Base-by-base conservation (phyloP, 2,797 vertebrate genomes). In the Astyanax mexicanus region DNA sequence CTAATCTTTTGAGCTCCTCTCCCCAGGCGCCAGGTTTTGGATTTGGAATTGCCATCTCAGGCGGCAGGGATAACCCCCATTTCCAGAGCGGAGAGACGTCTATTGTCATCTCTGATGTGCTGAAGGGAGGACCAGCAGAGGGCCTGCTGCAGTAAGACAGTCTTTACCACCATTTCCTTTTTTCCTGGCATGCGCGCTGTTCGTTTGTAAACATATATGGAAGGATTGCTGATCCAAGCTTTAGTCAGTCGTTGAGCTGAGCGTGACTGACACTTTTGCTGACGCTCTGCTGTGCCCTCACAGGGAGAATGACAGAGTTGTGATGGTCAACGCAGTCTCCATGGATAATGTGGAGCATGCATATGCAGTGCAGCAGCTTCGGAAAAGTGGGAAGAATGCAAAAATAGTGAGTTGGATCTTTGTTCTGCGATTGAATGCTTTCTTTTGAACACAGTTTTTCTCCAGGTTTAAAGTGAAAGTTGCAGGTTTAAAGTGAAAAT, bases 11-110 rank as follows among this genome's bases (percentile, higher is more conserved):
- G 1, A 21, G 1, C 38, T 71, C 25, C n/a, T 67, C 58, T 79
- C 83, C 83, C 3, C 85, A 99, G 98, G 98, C 98, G 85, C 96
- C 98, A 90, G 97, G 97, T 82, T 99, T 99, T 93, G 98, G 98
- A 80, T 99, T 99, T 84, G 98, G 97, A 87, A 99, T 99, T 83
- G 98, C 98, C 86, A 99, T 99, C 94, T 99, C 98, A 78, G 98
- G 98, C 86, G 98, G 98, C 88, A 95, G 96, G 91, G 98, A 99
- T 91, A 99, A 99, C 88, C 98, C 98, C 85, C 98, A 99, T 90
- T 99, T 99, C 92, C 98, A 99, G 93, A 99, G 98, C n/a, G 98
- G 98, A 25, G 98, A 99, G 90, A 99, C 97, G 29, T 99, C 98
- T 32, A 99, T 99, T 81, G 98, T 99, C 69, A 99, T 99, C 89